Conservation (phyloP, 1,140 invertebrate species). For the Coelopa frigida region DNA sequence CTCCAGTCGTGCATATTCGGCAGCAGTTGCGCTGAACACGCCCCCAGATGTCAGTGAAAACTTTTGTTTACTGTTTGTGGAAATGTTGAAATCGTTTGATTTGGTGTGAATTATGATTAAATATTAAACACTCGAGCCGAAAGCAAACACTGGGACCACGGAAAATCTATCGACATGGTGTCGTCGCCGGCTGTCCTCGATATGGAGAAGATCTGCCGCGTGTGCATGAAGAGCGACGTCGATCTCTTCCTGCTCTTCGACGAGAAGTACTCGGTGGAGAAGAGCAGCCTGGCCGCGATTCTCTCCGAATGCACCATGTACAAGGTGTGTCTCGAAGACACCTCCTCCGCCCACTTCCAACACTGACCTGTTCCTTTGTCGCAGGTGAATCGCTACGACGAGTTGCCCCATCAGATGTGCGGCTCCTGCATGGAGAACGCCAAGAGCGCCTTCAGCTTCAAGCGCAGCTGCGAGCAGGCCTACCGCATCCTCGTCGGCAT, state of each 20-base stretch:
- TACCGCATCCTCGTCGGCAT: not conserved
- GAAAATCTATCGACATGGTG: too few relatives aligned
- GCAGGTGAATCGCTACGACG: not conserved
- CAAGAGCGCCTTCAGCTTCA: constrained; percentile 3
- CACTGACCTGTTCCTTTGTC: not conserved
- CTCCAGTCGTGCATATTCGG: too few relatives aligned
- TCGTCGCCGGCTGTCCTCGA: too few relatives aligned
- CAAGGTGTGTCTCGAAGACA: too few relatives aligned
- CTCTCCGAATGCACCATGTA: constrained; percentile 1
- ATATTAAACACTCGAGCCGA: too few relatives aligned
- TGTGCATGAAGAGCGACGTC: constrained; percentile 1
- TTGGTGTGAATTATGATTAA: too few relatives aligned
- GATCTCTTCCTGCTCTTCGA: constrained; percentile 4
- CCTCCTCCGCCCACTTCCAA: too few relatives aligned
- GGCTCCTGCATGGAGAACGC: not conserved
- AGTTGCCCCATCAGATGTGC: constrained; percentile 10
- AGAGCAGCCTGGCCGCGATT: constrained; percentile 1
- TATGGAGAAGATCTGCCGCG: constrained; percentile 9
- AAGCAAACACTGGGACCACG: too few relatives aligned
- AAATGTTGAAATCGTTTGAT: too few relatives aligned
- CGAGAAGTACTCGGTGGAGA: not conserved
- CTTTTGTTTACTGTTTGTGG: too few relatives aligned
- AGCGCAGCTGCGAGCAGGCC: constrained; percentile 4
- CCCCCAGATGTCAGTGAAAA: too few relatives aligned
- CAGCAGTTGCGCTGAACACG: too few relatives aligned